These are phyloP conservation scores for Takifugu rubripes DNA, from an alignment of 2,797 vertebrate species.

Conservation along the genomic window DNA sequence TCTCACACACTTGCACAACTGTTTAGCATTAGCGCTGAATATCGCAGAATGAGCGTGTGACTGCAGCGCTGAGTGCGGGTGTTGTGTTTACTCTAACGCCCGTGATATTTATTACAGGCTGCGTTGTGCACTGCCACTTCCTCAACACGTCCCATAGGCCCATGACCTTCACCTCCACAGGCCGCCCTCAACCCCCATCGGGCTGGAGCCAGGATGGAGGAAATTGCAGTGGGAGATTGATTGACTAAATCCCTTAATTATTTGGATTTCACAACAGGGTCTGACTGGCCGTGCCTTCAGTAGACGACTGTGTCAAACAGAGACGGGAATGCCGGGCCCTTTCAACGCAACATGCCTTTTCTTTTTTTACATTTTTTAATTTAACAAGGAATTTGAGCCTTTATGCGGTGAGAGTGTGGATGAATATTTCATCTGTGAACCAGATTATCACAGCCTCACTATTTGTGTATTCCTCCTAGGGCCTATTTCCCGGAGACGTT, in stretches of 20 bases:
- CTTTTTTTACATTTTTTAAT: slow-evolving; percentile 21
- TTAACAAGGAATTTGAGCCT: slow-evolving; percentile 41
- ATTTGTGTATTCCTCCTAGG: slow-evolving; percentile 37
- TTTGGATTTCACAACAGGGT: slow-evolving; percentile 64
- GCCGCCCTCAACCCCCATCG: slow-evolving; percentile 64
- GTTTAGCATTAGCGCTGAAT: slow-evolving; percentile 47
- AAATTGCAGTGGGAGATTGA: slow-evolving; percentile 73
- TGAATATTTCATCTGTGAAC: slow-evolving; percentile 45
- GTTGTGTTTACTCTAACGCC: slow-evolving; percentile 74
- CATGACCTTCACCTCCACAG: slow-evolving; percentile 74
- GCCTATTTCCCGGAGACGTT: slow-evolving; percentile 34
- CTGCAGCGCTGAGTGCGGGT: slow-evolving; percentile 50
- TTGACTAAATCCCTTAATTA: slow-evolving; percentile 74
- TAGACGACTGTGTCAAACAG: slow-evolving; percentile 43
- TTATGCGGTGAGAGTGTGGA: slow-evolving; percentile 34
- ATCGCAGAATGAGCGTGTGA: slow-evolving; percentile 50
- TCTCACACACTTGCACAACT: slow-evolving; percentile 20
- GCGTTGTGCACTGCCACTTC: slow-evolving; percentile 72
- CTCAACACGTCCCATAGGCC: slow-evolving; percentile 75
- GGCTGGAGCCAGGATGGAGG: slow-evolving; percentile 65
- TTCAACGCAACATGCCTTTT: slow-evolving; percentile 12
- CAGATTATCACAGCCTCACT: slow-evolving; percentile 62
- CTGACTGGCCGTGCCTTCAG: slow-evolving; percentile 38
- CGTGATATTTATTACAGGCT: slow-evolving; percentile 77
- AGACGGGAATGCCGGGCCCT: slow-evolving; percentile 41